Evolutionary conservation across 2,113 vertebrate species (phyloP), one percentile per base, ranked within the genome.

Genomic region (Salminus brasiliensis): DNA sequence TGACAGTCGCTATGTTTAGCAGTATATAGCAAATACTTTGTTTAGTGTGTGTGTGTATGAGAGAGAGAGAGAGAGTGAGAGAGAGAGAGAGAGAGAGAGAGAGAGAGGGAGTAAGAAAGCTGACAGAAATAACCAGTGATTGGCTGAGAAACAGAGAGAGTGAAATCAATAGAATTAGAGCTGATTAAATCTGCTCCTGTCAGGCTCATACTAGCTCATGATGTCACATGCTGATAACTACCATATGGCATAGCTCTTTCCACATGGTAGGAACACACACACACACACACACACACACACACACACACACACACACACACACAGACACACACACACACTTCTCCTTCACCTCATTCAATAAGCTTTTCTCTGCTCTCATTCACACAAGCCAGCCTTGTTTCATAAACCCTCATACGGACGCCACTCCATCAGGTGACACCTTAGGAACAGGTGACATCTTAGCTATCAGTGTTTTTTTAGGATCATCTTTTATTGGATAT

Each of bases 121-220:
- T n/a, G n/a, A 52, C 21, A 15, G 23, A 72, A 15, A 5, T 34
- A 10, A 11, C 18, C 30, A 36, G 25, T 30, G 25, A 23, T 36
- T 12, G 8, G 47, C 16, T 49, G 13, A 32, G 49, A 66, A 13
- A 53, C 21, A 49, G 39, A 52, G 53, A 78, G 65, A 62, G 29
- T 70, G 34, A 39, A 10, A 43, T 36, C 45, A 34, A 66, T 74
- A 34, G 23, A 34, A 30, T 73, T 57, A 36, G 5, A 41, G n/a
- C 32, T 30, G 34, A 23, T 52, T 34, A 30, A 45, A 53, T n/a
- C 60, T 43, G 53, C 59, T 53, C 67, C 52, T 69, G 49, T 15
- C 53, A 32, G 76, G 55, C 66, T 60, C 57, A 25, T 25, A 6
- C 66, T 52, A 70, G 65, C 65, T 52, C 47, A 52, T 78, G 67